These are phyloP conservation scores for Drosophila stalkeri DNA, from an alignment of 2,888 invertebrate genomes.

Conservation along the genomic window DNA sequence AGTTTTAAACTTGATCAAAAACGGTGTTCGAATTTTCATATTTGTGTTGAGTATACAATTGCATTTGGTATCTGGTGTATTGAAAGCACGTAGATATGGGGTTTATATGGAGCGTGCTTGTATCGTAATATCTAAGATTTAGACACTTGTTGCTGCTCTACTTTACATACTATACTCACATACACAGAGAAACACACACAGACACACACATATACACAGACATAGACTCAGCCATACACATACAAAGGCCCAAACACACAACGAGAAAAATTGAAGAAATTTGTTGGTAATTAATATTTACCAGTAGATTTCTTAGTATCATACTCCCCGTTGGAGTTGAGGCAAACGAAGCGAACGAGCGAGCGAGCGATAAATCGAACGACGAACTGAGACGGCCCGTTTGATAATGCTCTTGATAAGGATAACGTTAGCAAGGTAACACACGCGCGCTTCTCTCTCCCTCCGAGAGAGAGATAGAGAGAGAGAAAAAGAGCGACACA, in stretches of 20 bases:
- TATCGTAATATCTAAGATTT: neutral
- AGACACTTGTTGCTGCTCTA: constrained; percentile 21
- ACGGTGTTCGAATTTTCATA: neutral
- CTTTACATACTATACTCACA: neutral
- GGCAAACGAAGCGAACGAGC: constrained; percentile 4
- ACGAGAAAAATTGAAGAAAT: neutral
- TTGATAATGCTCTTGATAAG: constrained; percentile 22
- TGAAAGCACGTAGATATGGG: neutral
- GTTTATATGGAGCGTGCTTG: neutral
- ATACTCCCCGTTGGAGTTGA: constrained; percentile 37
- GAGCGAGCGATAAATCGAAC: constrained; percentile 15
- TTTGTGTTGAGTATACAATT: neutral
- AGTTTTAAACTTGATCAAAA: neutral
- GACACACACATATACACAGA: constrained; percentile 1
- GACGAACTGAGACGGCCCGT: constrained; percentile 14
- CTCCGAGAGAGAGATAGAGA: neutral
- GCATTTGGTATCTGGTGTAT: neutral
- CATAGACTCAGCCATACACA: neutral
- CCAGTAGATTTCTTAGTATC: constrained; percentile 75
- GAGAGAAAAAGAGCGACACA: neutral
- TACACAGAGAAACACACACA: neutral
- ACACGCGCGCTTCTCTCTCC: constrained; percentile 17
- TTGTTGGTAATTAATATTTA: constrained; percentile 69
- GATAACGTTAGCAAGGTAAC: constrained; percentile 1
- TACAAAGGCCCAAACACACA: neutral